Conservation (phyloP, 2,797 vertebrate genomes). For the Nasua narica region DNA sequence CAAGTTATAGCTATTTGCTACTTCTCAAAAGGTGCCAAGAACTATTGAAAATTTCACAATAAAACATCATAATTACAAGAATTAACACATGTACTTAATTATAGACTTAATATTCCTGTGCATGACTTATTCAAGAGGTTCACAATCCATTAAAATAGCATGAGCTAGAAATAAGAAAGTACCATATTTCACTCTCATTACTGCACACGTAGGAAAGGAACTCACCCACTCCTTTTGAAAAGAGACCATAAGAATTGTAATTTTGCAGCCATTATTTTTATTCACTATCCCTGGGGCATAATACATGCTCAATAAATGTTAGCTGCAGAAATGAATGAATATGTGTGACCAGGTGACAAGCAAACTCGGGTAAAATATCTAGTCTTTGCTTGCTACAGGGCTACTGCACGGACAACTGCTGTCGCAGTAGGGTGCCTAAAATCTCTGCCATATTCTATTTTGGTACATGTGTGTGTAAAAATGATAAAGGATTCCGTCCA, state of each 20-base stretch:
- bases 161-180: background rate
- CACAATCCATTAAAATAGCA: background rate
- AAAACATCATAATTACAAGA: conserved; percentile 52
- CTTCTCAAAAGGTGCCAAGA: conserved; percentile 37
- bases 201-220: background rate
- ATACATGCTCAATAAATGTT: background rate
- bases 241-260: background rate
- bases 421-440: conserved; percentile 71
- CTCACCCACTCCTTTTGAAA: conserved; percentile 3
- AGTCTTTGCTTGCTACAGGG: conserved; percentile 62
- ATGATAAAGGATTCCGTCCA: conserved; percentile 20
- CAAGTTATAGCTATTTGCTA: background rate
- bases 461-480: background rate
- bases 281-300: background rate
- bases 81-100: conserved; percentile 49
- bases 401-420: conserved; percentile 61
- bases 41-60: conserved; percentile 29
- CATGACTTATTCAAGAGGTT: background rate
- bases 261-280: conserved; percentile 15
- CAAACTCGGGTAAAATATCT: conserved; percentile 71
- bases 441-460: conserved; percentile 67
- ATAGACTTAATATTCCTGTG: conserved; percentile 8
- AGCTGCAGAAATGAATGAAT: conserved; percentile 5
- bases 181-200: background rate
- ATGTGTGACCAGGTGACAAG: background rate